Evolutionary conservation across 2,888 invertebrate genomes (phyloP).

Genomic region (Pseudanteris insignis): DNA sequence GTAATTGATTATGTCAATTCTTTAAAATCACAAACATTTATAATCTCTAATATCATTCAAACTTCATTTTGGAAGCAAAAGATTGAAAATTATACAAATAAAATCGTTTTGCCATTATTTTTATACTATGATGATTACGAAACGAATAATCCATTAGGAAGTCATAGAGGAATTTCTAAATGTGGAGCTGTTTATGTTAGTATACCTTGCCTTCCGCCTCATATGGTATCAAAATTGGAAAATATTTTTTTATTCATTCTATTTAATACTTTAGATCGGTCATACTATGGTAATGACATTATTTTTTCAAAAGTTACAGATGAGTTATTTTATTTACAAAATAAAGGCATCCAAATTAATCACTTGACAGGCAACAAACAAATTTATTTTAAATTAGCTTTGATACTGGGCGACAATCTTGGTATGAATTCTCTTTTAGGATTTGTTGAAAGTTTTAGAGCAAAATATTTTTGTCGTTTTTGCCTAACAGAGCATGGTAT

Average conservation of each 20-base stretch:
- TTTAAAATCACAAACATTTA: constrained; percentile 18
- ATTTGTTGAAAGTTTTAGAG: constrained; percentile 40
- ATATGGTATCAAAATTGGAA: constrained; percentile 26
- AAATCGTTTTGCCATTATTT: constrained; percentile 17
- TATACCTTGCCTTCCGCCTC: constrained; percentile 26
- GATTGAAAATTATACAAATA: constrained; percentile 38
- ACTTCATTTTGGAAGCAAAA: constrained; percentile 31
- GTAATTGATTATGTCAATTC: constrained; percentile 28
- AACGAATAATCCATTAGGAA: constrained; percentile 1
- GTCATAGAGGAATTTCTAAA: constrained; percentile 2
- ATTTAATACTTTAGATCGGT: constrained; percentile 23
- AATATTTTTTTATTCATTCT: constrained; percentile 35
- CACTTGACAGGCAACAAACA: constrained; percentile 1
- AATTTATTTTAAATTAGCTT: constrained; percentile 28
- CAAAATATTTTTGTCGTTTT: constrained; percentile 37
- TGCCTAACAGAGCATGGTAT: constrained; percentile 19
- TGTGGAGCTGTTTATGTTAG: constrained; percentile 44
- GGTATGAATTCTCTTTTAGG: constrained; percentile 37
- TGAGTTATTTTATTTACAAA: constrained; percentile 19
- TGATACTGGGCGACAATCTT: constrained; percentile 23
- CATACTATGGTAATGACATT: constrained; percentile 20
- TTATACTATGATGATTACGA: constrained; percentile 19
- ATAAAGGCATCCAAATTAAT: constrained; percentile 18
- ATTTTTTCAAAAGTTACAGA: constrained; percentile 25
- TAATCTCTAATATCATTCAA: constrained; percentile 41